Conservation (phyloP, 2,888 invertebrate species). For the Epinotia brunnichana region DNA sequence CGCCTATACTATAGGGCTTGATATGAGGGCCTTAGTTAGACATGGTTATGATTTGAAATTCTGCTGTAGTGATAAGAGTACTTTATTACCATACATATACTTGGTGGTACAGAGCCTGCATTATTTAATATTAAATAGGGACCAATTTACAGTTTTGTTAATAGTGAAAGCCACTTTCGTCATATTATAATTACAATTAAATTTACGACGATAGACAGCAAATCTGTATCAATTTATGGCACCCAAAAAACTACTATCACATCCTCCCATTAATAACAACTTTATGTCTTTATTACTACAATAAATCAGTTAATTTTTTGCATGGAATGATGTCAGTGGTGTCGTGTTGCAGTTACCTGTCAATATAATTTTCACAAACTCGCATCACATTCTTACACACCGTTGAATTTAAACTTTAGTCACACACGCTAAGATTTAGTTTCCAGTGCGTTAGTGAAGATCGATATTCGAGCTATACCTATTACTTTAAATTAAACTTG, state of each 20-base stretch:
- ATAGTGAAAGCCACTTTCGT: not conserved
- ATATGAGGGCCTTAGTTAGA: no score
- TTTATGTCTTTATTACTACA: constrained; percentile 25
- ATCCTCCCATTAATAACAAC: constrained; percentile 32
- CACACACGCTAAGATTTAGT: not conserved
- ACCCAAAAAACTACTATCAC: constrained; percentile 27
- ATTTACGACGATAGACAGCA: constrained; percentile 13
- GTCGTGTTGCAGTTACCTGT: constrained; percentile 29
- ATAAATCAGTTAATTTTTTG: constrained; percentile 42
- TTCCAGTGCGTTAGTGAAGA: not conserved
- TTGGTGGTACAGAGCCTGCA: no score
- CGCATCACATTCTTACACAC: not conserved
- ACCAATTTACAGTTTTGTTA: no score
- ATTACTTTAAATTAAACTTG: not conserved
- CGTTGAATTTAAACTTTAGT: not conserved
- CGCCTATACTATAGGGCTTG: no score
- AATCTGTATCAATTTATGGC: constrained; percentile 25
- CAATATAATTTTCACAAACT: not conserved
- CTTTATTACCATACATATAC: no score
- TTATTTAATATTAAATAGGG: no score
- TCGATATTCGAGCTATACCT: not conserved
- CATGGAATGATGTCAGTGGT: constrained; percentile 31
- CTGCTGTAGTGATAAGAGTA: no score
- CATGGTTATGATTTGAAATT: no score
- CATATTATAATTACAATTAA: not conserved